phyloP scores from a whole-genome alignment of 2,797 vertebrate species.

The Epinephelus coioides region DNA sequence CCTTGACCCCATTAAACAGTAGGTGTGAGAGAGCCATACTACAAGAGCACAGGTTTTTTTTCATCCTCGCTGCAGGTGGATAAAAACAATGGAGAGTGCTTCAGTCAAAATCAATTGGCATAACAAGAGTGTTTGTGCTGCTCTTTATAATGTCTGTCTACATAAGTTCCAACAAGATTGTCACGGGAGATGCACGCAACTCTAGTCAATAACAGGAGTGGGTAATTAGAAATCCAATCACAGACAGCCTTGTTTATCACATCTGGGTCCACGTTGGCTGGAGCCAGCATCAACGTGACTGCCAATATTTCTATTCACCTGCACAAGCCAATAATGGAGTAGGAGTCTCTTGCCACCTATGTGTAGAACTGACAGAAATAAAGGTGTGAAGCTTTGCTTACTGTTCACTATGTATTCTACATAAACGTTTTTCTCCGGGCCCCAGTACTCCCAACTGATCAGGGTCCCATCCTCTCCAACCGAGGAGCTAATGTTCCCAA shows the following conservation, averaged over 20 bases:
- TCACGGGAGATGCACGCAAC: slow-evolving; percentile 30
- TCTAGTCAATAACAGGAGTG: slow-evolving; percentile 48
- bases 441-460: slow-evolving; percentile 97
- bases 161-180: slow-evolving; percentile 33
- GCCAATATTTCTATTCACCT: slow-evolving; percentile 76
- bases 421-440: slow-evolving; percentile 93
- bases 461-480: slow-evolving; percentile 89
- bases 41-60: slow-evolving; percentile 43
- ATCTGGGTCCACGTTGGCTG: slow-evolving; percentile 61
- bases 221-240: slow-evolving; percentile 68
- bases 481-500: slow-evolving; percentile 91
- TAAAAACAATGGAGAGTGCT: slow-evolving; percentile 59
- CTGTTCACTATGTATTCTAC: slow-evolving; percentile 96
- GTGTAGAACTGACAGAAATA: slow-evolving; percentile 47
- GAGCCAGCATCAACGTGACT: slow-evolving; percentile 32
- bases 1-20: slow-evolving; percentile 47
- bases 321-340: slow-evolving; percentile 65
- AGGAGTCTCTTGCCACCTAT: slow-evolving; percentile 78
- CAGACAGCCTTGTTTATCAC: slow-evolving; percentile 55
- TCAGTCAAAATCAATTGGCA: slow-evolving; percentile 57
- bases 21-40: slow-evolving; percentile 78
- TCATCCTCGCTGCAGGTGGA: slow-evolving; percentile 71
- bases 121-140: slow-evolving; percentile 41
- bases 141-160: slow-evolving; percentile 50
- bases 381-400: slow-evolving; percentile 90